Evolutionary conservation across 2,888 invertebrate genomes (phyloP).

Genomic region (Calephelis perditalis): DNA sequence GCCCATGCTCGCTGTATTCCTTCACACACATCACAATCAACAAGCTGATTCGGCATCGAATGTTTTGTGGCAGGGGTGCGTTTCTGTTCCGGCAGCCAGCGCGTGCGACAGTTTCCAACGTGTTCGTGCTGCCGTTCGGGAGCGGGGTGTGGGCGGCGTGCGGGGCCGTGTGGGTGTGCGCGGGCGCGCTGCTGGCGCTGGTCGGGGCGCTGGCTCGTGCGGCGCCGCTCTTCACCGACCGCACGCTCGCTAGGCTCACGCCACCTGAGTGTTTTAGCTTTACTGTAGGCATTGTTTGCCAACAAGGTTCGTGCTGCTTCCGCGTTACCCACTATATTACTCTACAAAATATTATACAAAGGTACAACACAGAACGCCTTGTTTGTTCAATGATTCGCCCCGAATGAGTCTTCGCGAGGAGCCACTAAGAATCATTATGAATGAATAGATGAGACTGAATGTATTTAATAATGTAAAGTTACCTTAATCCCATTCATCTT

Average conservation of each 20-base stretch:
- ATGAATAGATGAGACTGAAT: no score
- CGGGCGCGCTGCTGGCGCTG: slow-evolving; percentile 36
- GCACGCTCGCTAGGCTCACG: slow-evolving; percentile 35
- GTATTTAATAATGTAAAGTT: no score
- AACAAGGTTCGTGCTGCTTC: slow-evolving; percentile 65
- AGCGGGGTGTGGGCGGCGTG: slow-evolving; percentile 52
- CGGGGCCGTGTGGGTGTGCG: slow-evolving; percentile 57
- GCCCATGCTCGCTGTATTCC: no score
- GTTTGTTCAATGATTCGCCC: no score
- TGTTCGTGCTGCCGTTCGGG: slow-evolving; percentile 78
- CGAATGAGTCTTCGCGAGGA: no score
- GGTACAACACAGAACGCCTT: no score
- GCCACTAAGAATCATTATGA: no score
- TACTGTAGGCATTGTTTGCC: slow-evolving; percentile 77
- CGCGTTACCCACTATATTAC: no score
- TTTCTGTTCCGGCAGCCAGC: slow-evolving; percentile 81
- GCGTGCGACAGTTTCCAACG: slow-evolving; percentile 78
- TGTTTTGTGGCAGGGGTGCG: slow-evolving; percentile 53
- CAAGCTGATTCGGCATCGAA: no score
- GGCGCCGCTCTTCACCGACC: slow-evolving; percentile 31
- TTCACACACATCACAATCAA: no score
- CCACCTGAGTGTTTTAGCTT: slow-evolving; percentile 71
- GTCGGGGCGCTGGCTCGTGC: slow-evolving; percentile 31
- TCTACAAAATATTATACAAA: no score
- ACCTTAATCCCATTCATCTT: no score